Conservation (phyloP, 2,797 vertebrate genomes). For the Chelon labrosus region DNA sequence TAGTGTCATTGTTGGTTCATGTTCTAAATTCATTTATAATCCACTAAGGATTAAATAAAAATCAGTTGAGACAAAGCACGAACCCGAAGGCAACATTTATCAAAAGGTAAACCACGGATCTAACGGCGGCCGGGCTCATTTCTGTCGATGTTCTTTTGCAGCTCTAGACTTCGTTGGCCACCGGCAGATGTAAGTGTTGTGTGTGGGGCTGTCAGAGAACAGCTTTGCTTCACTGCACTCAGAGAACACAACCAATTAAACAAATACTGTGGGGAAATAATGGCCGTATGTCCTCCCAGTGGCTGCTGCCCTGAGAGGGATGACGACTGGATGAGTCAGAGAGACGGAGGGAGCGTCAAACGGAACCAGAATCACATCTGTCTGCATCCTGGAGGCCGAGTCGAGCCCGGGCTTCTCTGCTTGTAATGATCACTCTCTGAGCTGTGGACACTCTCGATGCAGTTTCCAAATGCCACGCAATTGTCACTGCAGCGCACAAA, state of each 20-base stretch:
- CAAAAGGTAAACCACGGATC: background rate
- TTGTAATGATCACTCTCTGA: background rate
- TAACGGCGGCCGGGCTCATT: too few species aligned
- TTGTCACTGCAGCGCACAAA: conserved; percentile 24
- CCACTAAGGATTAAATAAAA: background rate
- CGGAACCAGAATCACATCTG: conserved; percentile 3
- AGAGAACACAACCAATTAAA: conserved; percentile 40
- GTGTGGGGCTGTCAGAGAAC: background rate
- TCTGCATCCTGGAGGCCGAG: background rate
- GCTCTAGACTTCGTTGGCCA: background rate
- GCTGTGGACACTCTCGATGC: background rate
- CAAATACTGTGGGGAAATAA: conserved; percentile 40
- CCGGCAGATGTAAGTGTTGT: background rate
- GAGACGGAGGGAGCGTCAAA: background rate
- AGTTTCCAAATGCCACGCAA: conserved; percentile 12
- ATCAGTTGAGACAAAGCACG: background rate
- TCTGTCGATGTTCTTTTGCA: too few species aligned
- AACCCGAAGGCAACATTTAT: too few species aligned
- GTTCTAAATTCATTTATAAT: too few species aligned
- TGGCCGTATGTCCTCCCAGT: conserved; percentile 11
- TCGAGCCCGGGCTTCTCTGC: conserved; percentile 10
- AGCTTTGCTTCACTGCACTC: background rate
- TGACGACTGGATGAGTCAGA: conserved; percentile 15
- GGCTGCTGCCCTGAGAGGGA: conserved; percentile 13
- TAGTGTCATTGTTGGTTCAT: too few species aligned